Evolutionary conservation across 1,140 invertebrate species (phyloP), one percentile per base, ranked within the genome.

Genomic region (Aphaenogaster rudis): DNA sequence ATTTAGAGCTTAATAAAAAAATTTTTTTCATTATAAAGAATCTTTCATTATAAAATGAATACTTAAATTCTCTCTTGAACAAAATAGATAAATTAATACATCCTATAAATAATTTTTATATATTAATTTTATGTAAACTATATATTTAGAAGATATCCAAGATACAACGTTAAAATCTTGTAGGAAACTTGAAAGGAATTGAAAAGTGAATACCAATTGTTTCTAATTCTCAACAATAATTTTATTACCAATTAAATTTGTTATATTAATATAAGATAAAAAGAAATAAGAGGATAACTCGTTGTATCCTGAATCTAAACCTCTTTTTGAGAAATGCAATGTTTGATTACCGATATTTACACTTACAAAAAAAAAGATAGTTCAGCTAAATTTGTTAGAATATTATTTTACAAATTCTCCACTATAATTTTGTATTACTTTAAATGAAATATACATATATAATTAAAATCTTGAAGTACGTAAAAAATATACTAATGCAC

Each of bases 171-270:
- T 39, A 90, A 74, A 90, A 84, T 57, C 9, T 63, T 77, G 13
- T 42, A 76, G 69, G 59, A 86, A 86, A 64, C 15, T 88, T 90
- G 78, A 89, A 82, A 90, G 79, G 72, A 87, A 84, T 89, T 90
- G 69, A 61, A 80, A 88, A 82, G 33, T 78, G 66, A 80, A 87
- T 76, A 90, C 59, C 81, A 66, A 80, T 87, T 59, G 28, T 74
- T 78, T 84, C 28, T 78, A 90, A 90, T 90, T 85, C 45, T 50
- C 77, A 91, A 91, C 86, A 90, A 90, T 88, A 64, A 90, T 88
- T 91, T 89, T 88, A 89, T 90, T 90, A 88, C 80, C 77, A 88
- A 86, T 81, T 82, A 74, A 78, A 79, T 76, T 81, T 86, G 82
- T 89, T 74, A 86, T 90, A 90, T 87, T 87, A 59, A 88, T 84